Evolutionary conservation across 53 echinoderm and acorn worm genomes (phyloP), one percentile per base, ranked within the genome.

Genomic region (Paelopatides confundens): DNA sequence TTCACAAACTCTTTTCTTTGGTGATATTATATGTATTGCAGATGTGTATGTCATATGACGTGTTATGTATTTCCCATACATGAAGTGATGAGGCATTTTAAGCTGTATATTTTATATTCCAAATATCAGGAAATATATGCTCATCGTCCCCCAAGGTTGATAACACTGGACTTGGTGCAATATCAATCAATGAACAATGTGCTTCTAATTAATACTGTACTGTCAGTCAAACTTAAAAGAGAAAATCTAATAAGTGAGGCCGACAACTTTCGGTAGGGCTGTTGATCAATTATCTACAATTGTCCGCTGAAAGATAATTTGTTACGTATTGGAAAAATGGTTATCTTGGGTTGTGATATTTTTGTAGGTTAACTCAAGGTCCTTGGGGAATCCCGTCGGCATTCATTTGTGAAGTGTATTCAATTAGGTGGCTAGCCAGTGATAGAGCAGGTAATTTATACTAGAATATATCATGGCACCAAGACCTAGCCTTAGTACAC

Each of bases 231-330:
- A 58, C 24, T 21, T 6, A 15, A 58, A 58, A 58, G 58, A 58
- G 58, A 58, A 58, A 58, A 58, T 58, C 58, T 58, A 58, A 58
- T 58, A 58, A 58, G n/a, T 58, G 58, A 58, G 58, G 58, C 58
- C 58, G 58, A 58, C 58, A 58, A 58, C 58, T 58, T 58, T 58
- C 58, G 58, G 58, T 58, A 23, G 58, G 24, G 0, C 15, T 21
- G n/a, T 58, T 58, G 18, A 18, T 58, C 58, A 58, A 58, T 58
- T 58, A 58, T 58, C 17, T 21, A 58, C 58, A 58, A 21, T 58
- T 0, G 58, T 21, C 58, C 21, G n/a, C 21, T 58, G n/a, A 58
- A 58, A 17, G n/a, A 58, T 21, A 23, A 43, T 43, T 43, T 43
- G 43, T 43, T 43, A 8, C 43, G 58, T 58, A 21, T 58, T 2